Base-by-base conservation (phyloP, 2,797 vertebrate species). In the Echiichthys vipera region DNA sequence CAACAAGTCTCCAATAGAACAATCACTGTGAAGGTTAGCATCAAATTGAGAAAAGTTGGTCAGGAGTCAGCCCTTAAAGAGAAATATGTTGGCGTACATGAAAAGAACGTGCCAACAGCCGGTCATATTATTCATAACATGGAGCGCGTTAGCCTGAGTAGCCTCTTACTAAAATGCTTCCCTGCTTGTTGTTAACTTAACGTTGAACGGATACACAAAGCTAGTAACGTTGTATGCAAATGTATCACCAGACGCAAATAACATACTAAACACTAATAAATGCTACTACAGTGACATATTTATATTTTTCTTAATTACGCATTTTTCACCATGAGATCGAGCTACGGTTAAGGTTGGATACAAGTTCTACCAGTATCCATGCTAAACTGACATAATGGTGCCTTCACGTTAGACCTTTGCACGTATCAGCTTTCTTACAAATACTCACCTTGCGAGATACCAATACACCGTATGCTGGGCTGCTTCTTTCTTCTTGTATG, bases 391-490 rank as follows among this genome's bases (percentile, higher is more conserved):
- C 0, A 14, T 10, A 32, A 27, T 8, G 4, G 2, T 17, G 3
- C 3, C 4, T 14, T 36, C 1, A 12, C 1, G 1, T 29, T 24
- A 4, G 0, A 3, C 12, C 15, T 55, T 5, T 5, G 9, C 2
- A 46, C 6, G 3, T 27, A 5, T 46, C 1, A 32, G 5, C 24
- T 18, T 14, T 12, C 0, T n/a, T 3, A 32, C 3, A 55, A 49
- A 67, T 15, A 51, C 86, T 85, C 71, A 89, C 91, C 80, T 85
- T 85, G 56, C 25, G 63, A 47, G 62, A 53, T 76, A 81, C 78
- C 69, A 75, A 12, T 55, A 58, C 27, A 56, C 68, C 34, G 76
- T 64, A 10, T 22, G 63, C 65, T 72, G 63, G 84, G 50, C 76
- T 74, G 73, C 75, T 74, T 59, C 53, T 87, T 81, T 76, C 78